Percentiles rank a stretch among this genome's conserved stretches.
These are phyloP conservation scores for Hippolais icterina DNA, from an alignment of 2,113 vertebrate species.

Conservation along the genomic window DNA sequence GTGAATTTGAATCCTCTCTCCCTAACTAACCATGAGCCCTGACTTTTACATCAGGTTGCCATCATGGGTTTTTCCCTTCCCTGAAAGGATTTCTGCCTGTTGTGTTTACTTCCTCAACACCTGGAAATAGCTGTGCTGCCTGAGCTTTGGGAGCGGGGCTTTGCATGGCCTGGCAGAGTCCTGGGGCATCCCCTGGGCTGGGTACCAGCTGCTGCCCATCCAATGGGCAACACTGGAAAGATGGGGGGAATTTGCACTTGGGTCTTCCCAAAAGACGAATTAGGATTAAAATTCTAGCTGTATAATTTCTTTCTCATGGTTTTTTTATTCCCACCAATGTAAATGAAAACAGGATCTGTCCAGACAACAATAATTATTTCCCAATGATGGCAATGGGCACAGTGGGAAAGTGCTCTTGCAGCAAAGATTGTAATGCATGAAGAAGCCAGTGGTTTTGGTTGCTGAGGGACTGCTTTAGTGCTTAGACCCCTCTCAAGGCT, in stretches of 20 bases:
- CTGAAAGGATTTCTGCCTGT: not conserved
- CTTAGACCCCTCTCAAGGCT: not conserved
- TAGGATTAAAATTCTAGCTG: not conserved
- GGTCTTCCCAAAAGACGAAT: not conserved
- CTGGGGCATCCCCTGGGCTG: not conserved
- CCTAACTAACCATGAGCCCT: fast-evolving
- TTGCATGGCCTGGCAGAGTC: not conserved
- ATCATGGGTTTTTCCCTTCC: fast-evolving
- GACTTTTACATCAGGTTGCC: not conserved
- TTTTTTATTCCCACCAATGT: not conserved
- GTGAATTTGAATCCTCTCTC: not conserved
- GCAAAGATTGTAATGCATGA: not conserved
- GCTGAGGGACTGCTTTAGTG: constrained; percentile 1
- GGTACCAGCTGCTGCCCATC: not conserved
- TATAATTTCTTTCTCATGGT: not conserved
- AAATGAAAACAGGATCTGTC: not conserved
- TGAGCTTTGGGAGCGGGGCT: not conserved
- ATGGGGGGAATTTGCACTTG: not conserved
- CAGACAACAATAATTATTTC: constrained; percentile 8
- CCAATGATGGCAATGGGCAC: not conserved
- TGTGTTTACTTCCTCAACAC: not conserved
- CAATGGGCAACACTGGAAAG: not conserved
- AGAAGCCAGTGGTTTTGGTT: not conserved
- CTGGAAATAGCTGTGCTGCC: not conserved
- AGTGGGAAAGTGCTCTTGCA: constrained; percentile 1